phyloP scores from a whole-genome alignment of 2,113 vertebrate genomes.

The Nothocercus nigrocapillus region DNA sequence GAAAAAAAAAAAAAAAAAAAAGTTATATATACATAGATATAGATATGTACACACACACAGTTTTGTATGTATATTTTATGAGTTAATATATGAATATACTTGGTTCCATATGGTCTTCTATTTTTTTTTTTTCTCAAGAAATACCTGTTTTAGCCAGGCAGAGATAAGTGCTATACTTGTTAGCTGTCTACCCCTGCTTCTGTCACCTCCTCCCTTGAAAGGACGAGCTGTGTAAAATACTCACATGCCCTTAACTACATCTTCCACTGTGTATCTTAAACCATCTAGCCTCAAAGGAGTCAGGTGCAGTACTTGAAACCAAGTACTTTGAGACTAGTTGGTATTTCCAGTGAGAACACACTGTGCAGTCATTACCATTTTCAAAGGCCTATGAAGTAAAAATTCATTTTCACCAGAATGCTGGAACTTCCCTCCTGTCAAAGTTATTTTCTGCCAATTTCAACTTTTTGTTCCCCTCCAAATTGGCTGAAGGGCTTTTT shows the following conservation, averaged over 20 bases:
- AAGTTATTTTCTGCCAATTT: background rate
- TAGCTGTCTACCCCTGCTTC: background rate
- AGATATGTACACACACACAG: no score
- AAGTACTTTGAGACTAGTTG: background rate
- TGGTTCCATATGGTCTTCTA: background rate
- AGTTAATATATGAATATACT: background rate
- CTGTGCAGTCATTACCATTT: background rate
- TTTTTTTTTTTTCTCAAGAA: background rate
- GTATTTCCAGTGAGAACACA: background rate
- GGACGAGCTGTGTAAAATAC: background rate
- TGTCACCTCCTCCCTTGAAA: background rate
- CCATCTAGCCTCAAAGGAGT: background rate
- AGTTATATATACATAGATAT: no score
- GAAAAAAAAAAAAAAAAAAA: no score
- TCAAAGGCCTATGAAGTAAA: background rate
- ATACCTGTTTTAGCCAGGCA: background rate
- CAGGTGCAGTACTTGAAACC: background rate
- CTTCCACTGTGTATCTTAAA: background rate
- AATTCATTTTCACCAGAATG: background rate
- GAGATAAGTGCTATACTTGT: background rate
- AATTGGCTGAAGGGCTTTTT: background rate
- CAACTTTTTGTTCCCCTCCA: background rate
- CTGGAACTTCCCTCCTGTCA: background rate
- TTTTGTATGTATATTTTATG: no score
- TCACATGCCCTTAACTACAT: background rate